Evolutionary conservation across 2,113 vertebrate genomes (phyloP), one percentile per base, ranked within the genome.

Genomic region (Ariopsis seemanni): DNA sequence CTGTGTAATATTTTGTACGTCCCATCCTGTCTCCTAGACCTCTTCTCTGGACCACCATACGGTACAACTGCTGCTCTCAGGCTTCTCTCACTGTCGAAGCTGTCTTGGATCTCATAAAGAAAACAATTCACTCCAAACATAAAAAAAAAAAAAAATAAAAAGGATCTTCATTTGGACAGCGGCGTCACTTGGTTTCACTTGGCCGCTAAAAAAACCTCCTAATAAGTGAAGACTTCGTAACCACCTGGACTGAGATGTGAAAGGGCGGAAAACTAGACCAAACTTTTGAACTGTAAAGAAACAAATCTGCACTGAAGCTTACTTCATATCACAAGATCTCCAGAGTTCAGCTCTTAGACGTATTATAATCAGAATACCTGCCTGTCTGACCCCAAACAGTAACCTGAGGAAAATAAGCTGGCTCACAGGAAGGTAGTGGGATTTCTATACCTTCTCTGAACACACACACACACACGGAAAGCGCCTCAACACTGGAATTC

Each of bases 401-500:
- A 79, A 20, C 74, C n/a, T 34, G 27, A 60, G 17, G 55, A 58
- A 30, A 58, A 80, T 80, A 80, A 30, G 3, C 77, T 57, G 78
- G 7, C 3, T 48, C 30, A 42, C 6, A 80, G 53, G 15, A 34
- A 58, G 53, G 18, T 30, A 57, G 1, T 18, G 15, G 12, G 14
- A 58, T 10, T 58, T 57, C 78, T 30, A 62, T 30, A 80, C 2
- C 27, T 80, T 60, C 10, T 62, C 79, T 62, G 27, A 55, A 58
- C 78, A 82, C 57, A 80, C 14, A 57, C 14, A 57, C 77, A 62
- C 57, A 80, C 12, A 30, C 77, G 57, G 12, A 34, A 50, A 77
- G 74, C 34, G 12, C n/a, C 58, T 85, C 86, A 65, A 80, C 84
- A 86, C 81, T 72, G 71, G 27, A 80, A 75, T 77, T 75, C 81